These are phyloP conservation scores for Tachina fera DNA, from an alignment of 2,888 invertebrate species.

Conservation along the genomic window DNA sequence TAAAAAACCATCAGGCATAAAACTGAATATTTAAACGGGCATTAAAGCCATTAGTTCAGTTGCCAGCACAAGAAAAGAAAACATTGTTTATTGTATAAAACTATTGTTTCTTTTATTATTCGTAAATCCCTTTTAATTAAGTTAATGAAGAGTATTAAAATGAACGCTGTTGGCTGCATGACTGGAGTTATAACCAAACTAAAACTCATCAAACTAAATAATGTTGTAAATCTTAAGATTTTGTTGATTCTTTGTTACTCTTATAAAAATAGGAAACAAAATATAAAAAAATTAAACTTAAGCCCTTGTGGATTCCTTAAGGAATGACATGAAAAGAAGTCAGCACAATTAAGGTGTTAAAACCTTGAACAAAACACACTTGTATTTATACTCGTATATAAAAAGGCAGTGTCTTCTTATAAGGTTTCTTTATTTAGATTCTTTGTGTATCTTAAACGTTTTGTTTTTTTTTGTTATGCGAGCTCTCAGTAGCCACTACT, in stretches of 20 bases:
- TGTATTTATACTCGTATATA: slow-evolving; percentile 1
- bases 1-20: slow-evolving; percentile 54
- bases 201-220: slow-evolving; percentile 57
- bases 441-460: slow-evolving; percentile 30
- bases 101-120: neutral
- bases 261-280: neutral
- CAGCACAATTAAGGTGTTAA: slow-evolving; percentile 66
- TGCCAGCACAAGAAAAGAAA: neutral
- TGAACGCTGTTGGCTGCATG: neutral
- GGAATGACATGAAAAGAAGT: slow-evolving; percentile 29
- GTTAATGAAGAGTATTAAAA: slow-evolving; percentile 40
- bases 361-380: slow-evolving; percentile 47
- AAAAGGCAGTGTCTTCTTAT: slow-evolving; percentile 43
- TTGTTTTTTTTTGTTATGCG: slow-evolving; percentile 19
- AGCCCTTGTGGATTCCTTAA: slow-evolving; percentile 20
- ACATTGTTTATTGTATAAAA: slow-evolving; percentile 13
- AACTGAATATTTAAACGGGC: neutral
- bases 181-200: slow-evolving; percentile 37
- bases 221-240: slow-evolving; percentile 56
- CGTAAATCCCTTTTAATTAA: slow-evolving; percentile 35
- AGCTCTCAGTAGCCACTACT: slow-evolving; percentile 29
- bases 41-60: slow-evolving; percentile 52
- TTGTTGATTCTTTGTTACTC: slow-evolving; percentile 6
- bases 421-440: slow-evolving; percentile 30
- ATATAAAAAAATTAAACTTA: slow-evolving; percentile 2